Evolutionary conservation across 2,888 invertebrate genomes (phyloP).

Genomic region (Patella caerulea): DNA sequence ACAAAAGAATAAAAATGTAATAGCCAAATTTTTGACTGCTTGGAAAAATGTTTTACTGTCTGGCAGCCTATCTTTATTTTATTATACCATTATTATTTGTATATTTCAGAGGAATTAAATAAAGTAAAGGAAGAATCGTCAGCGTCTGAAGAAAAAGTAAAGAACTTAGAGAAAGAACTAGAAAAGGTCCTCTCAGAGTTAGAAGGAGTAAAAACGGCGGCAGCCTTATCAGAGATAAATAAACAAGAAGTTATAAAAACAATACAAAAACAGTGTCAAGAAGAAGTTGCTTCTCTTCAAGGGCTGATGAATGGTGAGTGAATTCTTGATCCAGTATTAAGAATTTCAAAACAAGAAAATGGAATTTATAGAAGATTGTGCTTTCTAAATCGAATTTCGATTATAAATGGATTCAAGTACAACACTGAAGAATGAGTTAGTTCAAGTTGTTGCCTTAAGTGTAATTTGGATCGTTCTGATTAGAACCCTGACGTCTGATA

Average conservation of each 20-base stretch:
- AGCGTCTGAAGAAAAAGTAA: slow-evolving; percentile 45
- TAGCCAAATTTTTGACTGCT: background rate
- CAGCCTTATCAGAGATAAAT: slow-evolving; percentile 80
- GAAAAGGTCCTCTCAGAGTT: slow-evolving; percentile 57
- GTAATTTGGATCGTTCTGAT: too few species aligned
- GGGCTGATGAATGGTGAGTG: slow-evolving; percentile 84
- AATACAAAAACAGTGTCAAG: slow-evolving; percentile 75
- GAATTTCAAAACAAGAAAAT: too few species aligned
- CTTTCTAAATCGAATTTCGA: too few species aligned
- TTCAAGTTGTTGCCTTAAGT: too few species aligned
- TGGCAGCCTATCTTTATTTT: background rate
- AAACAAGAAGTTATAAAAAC: slow-evolving; percentile 80
- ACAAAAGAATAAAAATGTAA: too few species aligned
- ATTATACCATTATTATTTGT: slow-evolving; percentile 1
- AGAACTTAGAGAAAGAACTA: slow-evolving; percentile 50
- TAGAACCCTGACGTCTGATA: too few species aligned
- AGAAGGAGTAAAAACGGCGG: slow-evolving; percentile 68
- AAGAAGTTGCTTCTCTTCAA: slow-evolving; percentile 88
- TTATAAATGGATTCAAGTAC: too few species aligned
- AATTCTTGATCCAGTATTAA: background rate
- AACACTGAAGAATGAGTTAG: too few species aligned
- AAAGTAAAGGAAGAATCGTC: slow-evolving; percentile 40
- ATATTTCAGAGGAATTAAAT: slow-evolving; percentile 59
- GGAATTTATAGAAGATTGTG: too few species aligned
- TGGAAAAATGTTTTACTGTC: too few species aligned